These are phyloP conservation scores for Ophion obscuratus DNA, from an alignment of 2,888 invertebrate species.

Conservation along the genomic window DNA sequence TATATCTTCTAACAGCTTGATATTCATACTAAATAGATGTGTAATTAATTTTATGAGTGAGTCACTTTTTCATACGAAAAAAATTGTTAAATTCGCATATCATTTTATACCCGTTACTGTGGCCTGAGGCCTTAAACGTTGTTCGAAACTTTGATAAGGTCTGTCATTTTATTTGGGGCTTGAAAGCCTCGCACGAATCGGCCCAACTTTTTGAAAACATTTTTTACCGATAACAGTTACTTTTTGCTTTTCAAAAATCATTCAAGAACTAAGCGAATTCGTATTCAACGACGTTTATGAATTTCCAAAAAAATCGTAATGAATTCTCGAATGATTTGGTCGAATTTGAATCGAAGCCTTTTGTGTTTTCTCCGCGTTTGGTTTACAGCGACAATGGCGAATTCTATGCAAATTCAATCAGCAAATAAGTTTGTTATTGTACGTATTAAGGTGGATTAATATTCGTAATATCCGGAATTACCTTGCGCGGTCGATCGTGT, in stretches of 20 bases:
- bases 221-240: neutral
- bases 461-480: constrained; percentile 3
- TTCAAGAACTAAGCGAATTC: neutral
- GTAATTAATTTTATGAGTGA: too few species aligned
- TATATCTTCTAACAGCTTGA: too few species aligned
- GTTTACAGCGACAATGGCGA: neutral
- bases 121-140: neutral
- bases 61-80: too few species aligned
- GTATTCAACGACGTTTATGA: neutral
- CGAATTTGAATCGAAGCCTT: neutral
- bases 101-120: too few species aligned
- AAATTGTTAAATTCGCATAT: too few species aligned
- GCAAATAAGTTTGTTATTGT: neutral
- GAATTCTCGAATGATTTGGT: neutral
- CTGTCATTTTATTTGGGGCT: neutral
- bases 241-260: neutral
- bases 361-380: neutral
- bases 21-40: too few species aligned
- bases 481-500: constrained; percentile 5
- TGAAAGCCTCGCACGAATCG: too few species aligned
- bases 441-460: neutral
- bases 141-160: neutral
- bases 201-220: neutral
- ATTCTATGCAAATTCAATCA: neutral
- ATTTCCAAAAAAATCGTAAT: neutral